Evolutionary conservation across 2,888 invertebrate species (phyloP).

Genomic region (Cryptocephalus primarius): DNA sequence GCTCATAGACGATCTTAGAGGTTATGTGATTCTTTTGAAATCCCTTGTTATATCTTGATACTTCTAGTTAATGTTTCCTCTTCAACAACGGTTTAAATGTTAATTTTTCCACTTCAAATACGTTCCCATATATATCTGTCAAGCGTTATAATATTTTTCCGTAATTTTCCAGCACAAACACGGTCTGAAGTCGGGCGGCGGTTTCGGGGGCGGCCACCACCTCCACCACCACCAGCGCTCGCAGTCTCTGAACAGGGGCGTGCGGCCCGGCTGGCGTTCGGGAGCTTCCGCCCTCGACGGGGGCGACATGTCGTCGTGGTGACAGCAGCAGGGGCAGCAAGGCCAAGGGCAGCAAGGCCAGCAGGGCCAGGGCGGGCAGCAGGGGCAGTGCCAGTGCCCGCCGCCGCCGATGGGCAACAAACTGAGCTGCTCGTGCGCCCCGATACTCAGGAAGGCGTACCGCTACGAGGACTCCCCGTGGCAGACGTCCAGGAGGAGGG

Average conservation of each 20-base stretch:
- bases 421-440: conserved; percentile 93
- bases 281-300: conserved; percentile 33
- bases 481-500: conserved; percentile 76
- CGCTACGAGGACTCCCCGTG: conserved; percentile 94
- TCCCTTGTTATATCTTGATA: too few species aligned
- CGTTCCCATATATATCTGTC: too few species aligned
- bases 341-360: conserved; percentile 38
- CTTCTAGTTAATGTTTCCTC: too few species aligned
- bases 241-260: conserved; percentile 64
- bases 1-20: too few species aligned
- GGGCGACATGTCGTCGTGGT: conserved; percentile 51
- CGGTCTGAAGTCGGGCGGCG: conserved; percentile 21
- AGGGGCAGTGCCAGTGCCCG: conserved; percentile 41
- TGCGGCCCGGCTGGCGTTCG: conserved; percentile 29
- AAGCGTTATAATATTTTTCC: too few species aligned
- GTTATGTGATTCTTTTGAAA: too few species aligned
- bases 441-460: conserved; percentile 91
- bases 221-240: conserved; percentile 55
- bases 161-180: conserved; percentile 43
- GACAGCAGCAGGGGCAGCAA: conserved; percentile 46
- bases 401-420: conserved; percentile 89
- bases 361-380: conserved; percentile 65
- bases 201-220: not conserved
- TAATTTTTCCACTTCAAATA: too few species aligned
- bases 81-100: too few species aligned